Base-by-base conservation (phyloP, 2,113 vertebrate species). In the Macrotus californicus region DNA sequence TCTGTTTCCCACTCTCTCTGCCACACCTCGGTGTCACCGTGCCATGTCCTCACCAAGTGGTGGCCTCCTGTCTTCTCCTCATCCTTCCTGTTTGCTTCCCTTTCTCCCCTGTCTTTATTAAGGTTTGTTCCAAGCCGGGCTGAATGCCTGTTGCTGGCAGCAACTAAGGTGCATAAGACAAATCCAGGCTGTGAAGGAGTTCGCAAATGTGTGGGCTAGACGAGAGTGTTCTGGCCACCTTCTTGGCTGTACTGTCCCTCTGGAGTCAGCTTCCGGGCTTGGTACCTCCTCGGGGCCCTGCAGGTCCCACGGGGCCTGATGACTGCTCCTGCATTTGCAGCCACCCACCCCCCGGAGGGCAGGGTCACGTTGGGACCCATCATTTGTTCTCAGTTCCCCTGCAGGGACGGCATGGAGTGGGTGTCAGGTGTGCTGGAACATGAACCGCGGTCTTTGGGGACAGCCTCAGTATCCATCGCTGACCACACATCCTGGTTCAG, bases 291-390 rank as follows among this genome's bases (percentile, higher is more conserved):
- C 56, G 41, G 67, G 36, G 67, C 54, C 82, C 52, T 41, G 12
- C 26, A 72, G 39, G 15, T 83, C n/a, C 6, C 0, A 1, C 5
- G 26, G 39, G 31, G 64, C 70, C 70, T 26, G 39, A 26, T 54
- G 66, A 31, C 21, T 12, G 0, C 11, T n/a, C 52, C 24, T 1
- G 0, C 3, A 0, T 12, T 39, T 59, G 29, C 80, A 50, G 7
- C 14, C 41, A 29, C 19, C 36, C 22, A 24, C 69, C 18, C 4
- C 29, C 66, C 43, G 31, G 11, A 73, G 66, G 39, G 16, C 16
- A 59, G 41, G 59, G 34, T 39, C 12, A 2, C 31, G 16, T 41
- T 18, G 24, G 46, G 36, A 24, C 7, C 24, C 21, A 36, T 16
- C 46, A 9, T 4, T 4, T 50, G 14, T 4, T 2, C 69, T 54